Percentiles rank a stretch among this genome's conserved stretches.
These are phyloP conservation scores for Dysmachus trigonus DNA, from an alignment of 2,888 invertebrate species.

Conservation along the genomic window DNA sequence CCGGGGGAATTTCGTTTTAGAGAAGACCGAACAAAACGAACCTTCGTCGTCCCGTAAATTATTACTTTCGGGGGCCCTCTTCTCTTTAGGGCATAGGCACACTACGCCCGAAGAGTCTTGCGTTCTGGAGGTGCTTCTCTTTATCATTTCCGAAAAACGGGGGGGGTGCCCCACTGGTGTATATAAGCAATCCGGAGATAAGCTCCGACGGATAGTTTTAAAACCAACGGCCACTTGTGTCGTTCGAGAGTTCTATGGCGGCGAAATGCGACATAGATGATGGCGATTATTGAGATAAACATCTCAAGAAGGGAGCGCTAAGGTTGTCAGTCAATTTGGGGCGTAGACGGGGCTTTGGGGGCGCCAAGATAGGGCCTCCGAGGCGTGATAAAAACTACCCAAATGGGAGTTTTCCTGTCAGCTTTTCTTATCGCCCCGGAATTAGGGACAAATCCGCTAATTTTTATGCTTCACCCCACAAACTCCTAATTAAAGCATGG, in stretches of 20 bases:
- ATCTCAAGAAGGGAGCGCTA: conserved; percentile 8
- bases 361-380: not conserved
- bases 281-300: conserved; percentile 29
- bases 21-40: conserved; percentile 2
- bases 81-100: not conserved
- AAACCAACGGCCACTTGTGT: conserved; percentile 16
- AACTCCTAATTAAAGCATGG: not conserved
- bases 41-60: not conserved
- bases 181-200: not conserved
- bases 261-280: conserved; percentile 18
- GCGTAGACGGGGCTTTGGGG: not conserved
- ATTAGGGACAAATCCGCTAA: not conserved
- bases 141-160: not conserved
- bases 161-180: not conserved
- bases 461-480: not conserved
- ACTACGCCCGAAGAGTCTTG: not conserved
- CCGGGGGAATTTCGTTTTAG: not conserved
- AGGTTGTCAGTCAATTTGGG: conserved; percentile 17
- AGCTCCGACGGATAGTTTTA: conserved; percentile 1
- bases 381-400: not conserved
- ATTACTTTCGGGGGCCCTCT: not conserved
- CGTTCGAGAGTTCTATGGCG: not conserved
- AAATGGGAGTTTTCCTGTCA: not conserved
- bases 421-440: not conserved
- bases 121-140: not conserved